phyloP scores from a whole-genome alignment of 2,797 vertebrate genomes.

The Caiman crocodilus region DNA sequence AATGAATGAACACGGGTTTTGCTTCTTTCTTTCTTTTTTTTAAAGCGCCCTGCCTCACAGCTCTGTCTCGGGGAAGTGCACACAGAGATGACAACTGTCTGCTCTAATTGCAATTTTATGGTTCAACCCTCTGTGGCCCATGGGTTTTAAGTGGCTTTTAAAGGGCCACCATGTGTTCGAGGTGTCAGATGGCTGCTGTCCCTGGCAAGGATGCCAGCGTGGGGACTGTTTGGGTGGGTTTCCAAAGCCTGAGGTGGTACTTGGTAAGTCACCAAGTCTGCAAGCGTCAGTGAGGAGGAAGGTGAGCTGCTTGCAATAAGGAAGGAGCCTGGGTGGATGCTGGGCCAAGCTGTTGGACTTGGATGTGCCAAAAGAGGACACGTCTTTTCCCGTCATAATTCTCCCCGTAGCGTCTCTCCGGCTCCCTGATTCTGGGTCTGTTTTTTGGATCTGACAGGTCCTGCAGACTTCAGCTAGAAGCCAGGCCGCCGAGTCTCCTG shows the following conservation, averaged over 20 bases:
- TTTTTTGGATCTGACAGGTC: too few relatives aligned
- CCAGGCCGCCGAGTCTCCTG: too few relatives aligned
- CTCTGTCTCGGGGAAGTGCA: slow-evolving; percentile 16
- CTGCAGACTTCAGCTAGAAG: too few relatives aligned
- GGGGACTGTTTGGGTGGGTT: not conserved
- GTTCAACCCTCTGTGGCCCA: not conserved
- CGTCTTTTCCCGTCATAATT: not conserved
- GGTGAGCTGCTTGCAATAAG: too few relatives aligned
- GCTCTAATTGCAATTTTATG: slow-evolving; percentile 37
- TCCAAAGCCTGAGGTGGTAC: not conserved
- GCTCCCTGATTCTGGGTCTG: too few relatives aligned
- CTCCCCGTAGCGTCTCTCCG: too few relatives aligned
- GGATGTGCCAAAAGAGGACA: too few relatives aligned
- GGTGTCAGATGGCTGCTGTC: not conserved
- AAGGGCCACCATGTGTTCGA: not conserved
- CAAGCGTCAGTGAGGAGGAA: not conserved
- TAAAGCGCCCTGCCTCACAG: not conserved
- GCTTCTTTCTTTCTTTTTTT: not conserved
- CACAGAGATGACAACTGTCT: not conserved
- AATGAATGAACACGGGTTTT: slow-evolving; percentile 58
- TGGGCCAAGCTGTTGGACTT: not conserved
- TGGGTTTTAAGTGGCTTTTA: slow-evolving; percentile 30
- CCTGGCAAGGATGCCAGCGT: not conserved
- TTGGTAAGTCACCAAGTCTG: accelerated
- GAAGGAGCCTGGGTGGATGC: too few relatives aligned